phyloP scores from a whole-genome alignment of 2,113 vertebrate genomes.

The Rhinichthys klamathensis region DNA sequence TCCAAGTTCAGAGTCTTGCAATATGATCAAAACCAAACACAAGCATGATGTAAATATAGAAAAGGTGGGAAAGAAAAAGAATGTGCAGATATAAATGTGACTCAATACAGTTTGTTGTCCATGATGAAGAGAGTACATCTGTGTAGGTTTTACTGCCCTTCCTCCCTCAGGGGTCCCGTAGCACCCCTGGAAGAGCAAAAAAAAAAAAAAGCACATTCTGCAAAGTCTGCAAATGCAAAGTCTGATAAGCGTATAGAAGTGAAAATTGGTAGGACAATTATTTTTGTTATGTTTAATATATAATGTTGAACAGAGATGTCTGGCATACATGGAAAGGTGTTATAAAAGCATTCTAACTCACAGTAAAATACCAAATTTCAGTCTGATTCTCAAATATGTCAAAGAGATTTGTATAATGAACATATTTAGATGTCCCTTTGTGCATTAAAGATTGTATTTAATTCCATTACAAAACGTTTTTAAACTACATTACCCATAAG shows the following conservation, averaged over 20 bases:
- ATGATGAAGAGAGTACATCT: too few relatives aligned
- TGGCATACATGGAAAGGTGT: not conserved
- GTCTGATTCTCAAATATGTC: not conserved
- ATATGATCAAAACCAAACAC: too few relatives aligned
- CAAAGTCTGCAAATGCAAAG: not conserved
- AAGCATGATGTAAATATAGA: not conserved
- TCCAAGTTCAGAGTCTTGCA: too few relatives aligned
- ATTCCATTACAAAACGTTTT: not conserved
- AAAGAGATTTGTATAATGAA: not conserved
- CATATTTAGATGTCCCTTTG: not conserved
- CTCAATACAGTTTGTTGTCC: not conserved
- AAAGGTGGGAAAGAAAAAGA: not conserved
- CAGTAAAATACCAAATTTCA: constrained; percentile 2
- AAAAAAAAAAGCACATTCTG: not conserved
- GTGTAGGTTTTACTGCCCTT: too few relatives aligned
- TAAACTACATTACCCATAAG: not conserved
- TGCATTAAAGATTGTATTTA: not conserved
- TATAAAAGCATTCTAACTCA: not conserved
- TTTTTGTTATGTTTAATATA: not conserved
- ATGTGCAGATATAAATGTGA: not conserved
- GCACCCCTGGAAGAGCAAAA: too few relatives aligned
- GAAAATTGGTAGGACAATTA: not conserved
- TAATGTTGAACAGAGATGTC: not conserved
- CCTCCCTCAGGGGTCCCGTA: too few relatives aligned
- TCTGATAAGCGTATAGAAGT: not conserved